Conservation (phyloP, 92 coral and sea anemone species). For the Galaxea fascicularis region DNA sequence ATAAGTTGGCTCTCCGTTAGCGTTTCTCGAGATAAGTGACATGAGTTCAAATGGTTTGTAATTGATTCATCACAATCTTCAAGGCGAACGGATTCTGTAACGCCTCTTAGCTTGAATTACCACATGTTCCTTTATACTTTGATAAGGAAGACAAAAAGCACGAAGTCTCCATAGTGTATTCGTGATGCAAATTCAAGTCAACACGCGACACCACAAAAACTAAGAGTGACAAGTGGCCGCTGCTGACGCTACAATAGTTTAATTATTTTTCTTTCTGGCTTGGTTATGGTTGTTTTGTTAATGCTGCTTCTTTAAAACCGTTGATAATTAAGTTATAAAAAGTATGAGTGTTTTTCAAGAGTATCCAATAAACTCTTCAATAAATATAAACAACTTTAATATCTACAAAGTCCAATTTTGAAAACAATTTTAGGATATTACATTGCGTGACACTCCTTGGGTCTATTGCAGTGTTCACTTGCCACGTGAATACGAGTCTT, state of each 20-base stretch:
- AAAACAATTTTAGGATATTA: no score
- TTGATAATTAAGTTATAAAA: no score
- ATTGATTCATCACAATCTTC: slow-evolving; percentile 15
- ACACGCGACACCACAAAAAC: background rate
- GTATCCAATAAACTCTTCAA: no score
- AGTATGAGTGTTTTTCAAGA: no score
- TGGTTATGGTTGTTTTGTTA: background rate
- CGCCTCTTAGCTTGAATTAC: slow-evolving; percentile 17
- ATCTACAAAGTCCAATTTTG: no score
- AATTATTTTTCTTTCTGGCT: background rate
- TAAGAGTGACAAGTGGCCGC: background rate
- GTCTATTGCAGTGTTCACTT: no score
- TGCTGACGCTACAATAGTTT: background rate
- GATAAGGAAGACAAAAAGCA: background rate
- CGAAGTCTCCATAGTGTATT: background rate
- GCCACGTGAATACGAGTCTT: no score
- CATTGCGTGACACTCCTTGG: no score
- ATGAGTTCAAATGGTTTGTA: slow-evolving; percentile 4
- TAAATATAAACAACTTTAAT: no score
- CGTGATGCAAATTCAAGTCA: background rate
- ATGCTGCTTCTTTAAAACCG: no score
- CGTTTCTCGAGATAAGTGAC: slow-evolving; percentile 13
- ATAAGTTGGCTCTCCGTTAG: slow-evolving; percentile 23
- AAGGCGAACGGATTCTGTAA: slow-evolving; percentile 22
- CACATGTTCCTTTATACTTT: slow-evolving; percentile 20